A percentile compares a stretch with the other conserved stretches of the same genome.
phyloP scores from a whole-genome alignment of 2,113 vertebrate species.

The Rhea pennata region DNA sequence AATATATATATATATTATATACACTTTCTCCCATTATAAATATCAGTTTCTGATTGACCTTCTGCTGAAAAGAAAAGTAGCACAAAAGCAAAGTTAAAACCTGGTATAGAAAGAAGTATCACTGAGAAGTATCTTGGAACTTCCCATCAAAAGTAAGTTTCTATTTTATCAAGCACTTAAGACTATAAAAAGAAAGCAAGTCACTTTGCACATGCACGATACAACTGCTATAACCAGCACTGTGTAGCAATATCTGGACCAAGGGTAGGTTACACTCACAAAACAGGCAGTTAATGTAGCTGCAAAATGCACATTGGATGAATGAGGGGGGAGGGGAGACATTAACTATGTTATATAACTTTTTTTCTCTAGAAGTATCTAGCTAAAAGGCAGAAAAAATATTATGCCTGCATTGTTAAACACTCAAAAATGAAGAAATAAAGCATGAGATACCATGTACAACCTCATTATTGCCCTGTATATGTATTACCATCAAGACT shows the following conservation, averaged over 20 bases:
- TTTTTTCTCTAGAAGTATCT: background rate
- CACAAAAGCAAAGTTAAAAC: background rate
- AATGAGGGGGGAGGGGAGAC: background rate
- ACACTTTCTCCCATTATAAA: background rate
- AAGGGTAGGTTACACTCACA: conserved; percentile 3
- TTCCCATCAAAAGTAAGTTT: background rate
- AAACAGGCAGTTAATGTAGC: background rate
- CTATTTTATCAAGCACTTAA: background rate
- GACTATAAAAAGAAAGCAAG: background rate
- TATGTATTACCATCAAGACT: background rate
- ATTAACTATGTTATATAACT: background rate
- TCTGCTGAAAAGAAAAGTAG: background rate
- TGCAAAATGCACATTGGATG: background rate
- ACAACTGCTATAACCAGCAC: background rate
- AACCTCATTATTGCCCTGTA: background rate
- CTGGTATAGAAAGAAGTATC: background rate
- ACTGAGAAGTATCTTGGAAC: background rate
- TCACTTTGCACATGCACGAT: conserved; percentile 30
- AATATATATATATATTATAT: background rate
- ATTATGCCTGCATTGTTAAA: conserved; percentile 26
- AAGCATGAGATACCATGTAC: background rate
- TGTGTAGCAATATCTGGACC: background rate
- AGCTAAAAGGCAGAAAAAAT: conserved; percentile 12
- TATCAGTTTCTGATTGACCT: background rate
- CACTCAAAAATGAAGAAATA: conserved; percentile 60